These are phyloP conservation scores for Poeciliopsis turrubarensis DNA, from an alignment of 2,113 vertebrate species.

Conservation along the genomic window DNA sequence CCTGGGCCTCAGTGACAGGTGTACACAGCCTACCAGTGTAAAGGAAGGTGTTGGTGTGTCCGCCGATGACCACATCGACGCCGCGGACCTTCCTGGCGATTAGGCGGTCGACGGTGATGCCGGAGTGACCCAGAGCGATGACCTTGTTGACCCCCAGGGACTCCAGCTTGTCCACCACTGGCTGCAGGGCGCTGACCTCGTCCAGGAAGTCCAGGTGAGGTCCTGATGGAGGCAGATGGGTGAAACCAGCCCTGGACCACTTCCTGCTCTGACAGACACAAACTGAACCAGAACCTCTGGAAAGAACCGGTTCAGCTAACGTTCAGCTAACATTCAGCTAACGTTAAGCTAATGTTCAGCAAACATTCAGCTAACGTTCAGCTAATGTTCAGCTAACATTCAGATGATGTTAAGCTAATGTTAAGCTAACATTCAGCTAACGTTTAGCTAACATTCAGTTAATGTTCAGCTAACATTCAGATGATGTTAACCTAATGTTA, in stretches of 20 bases:
- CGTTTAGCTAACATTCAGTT: too few species aligned
- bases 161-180: conserved; percentile 84
- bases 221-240: conserved; percentile 67
- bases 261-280: too few species aligned
- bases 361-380: too few species aligned
- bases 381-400: too few species aligned
- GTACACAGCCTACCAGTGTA: conserved; percentile 84
- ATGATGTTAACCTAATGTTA: too few species aligned
- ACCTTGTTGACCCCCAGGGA: conserved; percentile 88
- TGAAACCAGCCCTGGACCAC: neutral
- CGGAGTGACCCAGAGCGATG: conserved; percentile 94
- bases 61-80: conserved; percentile 92
- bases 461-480: too few species aligned
- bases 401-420: too few species aligned
- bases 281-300: too few species aligned
- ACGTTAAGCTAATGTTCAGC: too few species aligned
- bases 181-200: conserved; percentile 85
- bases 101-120: conserved; percentile 84
- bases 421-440: too few species aligned
- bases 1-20: neutral
- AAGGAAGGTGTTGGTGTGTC: conserved; percentile 94
- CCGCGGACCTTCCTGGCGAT: conserved; percentile 89
- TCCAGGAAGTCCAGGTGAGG: conserved; percentile 84
- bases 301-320: too few species aligned
- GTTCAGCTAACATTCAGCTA: too few species aligned